A percentile compares a stretch with the other conserved stretches of the same genome.
These are phyloP conservation scores for Solea solea DNA, from an alignment of 2,113 vertebrate genomes.

Conservation along the genomic window DNA sequence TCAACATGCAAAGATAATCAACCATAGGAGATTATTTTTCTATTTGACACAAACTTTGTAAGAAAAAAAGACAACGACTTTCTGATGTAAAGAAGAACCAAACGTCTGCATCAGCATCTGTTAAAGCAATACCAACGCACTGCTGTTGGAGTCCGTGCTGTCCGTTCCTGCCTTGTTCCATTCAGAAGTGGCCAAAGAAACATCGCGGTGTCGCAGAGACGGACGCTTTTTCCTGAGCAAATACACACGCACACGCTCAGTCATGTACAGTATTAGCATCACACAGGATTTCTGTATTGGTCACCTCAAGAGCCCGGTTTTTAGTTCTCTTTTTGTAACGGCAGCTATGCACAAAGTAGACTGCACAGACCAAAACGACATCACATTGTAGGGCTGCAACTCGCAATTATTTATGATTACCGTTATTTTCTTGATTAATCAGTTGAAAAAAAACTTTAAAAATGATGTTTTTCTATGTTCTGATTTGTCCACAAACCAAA, in stretches of 20 bases:
- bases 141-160: constrained; percentile 49
- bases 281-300: constrained; percentile 24
- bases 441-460: too few species aligned
- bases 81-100: constrained; percentile 44
- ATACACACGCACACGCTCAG: too few species aligned
- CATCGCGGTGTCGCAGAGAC: constrained; percentile 28
- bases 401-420: too few species aligned
- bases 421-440: too few species aligned
- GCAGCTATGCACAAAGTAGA: constrained; percentile 68
- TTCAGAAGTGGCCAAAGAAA: constrained; percentile 70
- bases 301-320: constrained; percentile 62
- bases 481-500: too few species aligned
- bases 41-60: constrained; percentile 60
- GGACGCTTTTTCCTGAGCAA: constrained; percentile 5
- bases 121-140: constrained; percentile 75
- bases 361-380: constrained; percentile 62
- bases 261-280: constrained; percentile 62
- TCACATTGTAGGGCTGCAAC: constrained; percentile 7
- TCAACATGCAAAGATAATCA: constrained; percentile 74
- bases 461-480: too few species aligned
- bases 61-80: not conserved
- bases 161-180: constrained; percentile 55
- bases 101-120: constrained; percentile 70
- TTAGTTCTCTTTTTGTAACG: constrained; percentile 58
- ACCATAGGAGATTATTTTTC: constrained; percentile 75